phyloP scores from a whole-genome alignment of 1,140 invertebrate genomes.

The Stegodyphus dumicola region DNA sequence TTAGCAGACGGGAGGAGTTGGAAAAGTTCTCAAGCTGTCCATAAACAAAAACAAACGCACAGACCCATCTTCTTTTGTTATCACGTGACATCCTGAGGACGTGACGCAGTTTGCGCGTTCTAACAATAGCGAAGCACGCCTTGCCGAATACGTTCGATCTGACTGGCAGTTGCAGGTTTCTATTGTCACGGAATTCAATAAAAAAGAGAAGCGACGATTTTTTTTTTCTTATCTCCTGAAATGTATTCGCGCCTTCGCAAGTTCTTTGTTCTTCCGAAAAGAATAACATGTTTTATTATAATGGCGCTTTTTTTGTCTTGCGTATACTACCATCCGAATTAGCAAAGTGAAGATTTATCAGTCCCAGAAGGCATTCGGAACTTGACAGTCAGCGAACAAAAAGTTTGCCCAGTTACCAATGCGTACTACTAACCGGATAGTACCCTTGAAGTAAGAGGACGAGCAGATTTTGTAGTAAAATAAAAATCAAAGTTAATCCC shows the following conservation, averaged over 20 bases:
- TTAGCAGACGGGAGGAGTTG: background rate
- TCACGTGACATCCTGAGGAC: constrained; percentile 24
- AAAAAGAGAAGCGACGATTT: background rate
- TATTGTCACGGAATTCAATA: constrained; percentile 8
- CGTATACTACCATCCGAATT: too few relatives aligned
- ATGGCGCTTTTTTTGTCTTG: too few relatives aligned
- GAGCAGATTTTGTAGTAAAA: too few relatives aligned
- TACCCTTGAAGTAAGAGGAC: too few relatives aligned
- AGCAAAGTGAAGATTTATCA: too few relatives aligned
- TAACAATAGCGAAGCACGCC: constrained; percentile 26
- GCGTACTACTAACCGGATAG: too few relatives aligned
- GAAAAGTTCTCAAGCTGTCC: background rate
- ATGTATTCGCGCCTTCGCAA: background rate
- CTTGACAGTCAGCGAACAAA: too few relatives aligned
- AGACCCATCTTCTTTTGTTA: background rate
- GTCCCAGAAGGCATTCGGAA: too few relatives aligned
- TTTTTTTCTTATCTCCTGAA: background rate
- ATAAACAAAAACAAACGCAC: constrained; percentile 3
- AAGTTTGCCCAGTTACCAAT: too few relatives aligned
- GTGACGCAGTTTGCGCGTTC: constrained; percentile 14
- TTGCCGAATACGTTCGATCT: background rate
- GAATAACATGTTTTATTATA: too few relatives aligned
- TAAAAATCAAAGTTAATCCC: too few relatives aligned
- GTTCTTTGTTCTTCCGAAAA: constrained; percentile 32
- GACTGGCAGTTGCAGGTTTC: constrained; percentile 5